phyloP scores from a whole-genome alignment of 2,888 invertebrate genomes.

The Dasypogon diadema region DNA sequence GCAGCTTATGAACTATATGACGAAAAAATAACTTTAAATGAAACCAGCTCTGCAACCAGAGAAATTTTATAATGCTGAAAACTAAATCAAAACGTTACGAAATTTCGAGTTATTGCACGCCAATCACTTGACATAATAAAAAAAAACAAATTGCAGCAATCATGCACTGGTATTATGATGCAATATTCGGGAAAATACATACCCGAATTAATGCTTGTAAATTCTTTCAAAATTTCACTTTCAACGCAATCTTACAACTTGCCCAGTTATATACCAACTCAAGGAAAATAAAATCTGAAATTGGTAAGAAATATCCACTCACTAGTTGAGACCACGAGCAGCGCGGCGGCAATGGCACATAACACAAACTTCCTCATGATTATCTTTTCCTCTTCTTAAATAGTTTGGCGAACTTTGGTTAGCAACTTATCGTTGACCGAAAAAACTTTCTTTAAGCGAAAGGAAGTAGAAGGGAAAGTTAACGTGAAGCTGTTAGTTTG shows the following conservation, averaged over 20 bases:
- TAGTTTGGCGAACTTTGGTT: slow-evolving; percentile 1
- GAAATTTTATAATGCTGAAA: not conserved
- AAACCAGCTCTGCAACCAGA: not conserved
- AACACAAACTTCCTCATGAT: slow-evolving; percentile 66
- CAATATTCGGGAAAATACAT: not conserved
- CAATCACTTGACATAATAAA: slow-evolving; percentile 16
- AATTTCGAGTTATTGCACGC: too few species aligned
- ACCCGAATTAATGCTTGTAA: not conserved
- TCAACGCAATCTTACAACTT: slow-evolving; percentile 1
- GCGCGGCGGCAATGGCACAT: slow-evolving; percentile 65
- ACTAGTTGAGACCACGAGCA: slow-evolving; percentile 66
- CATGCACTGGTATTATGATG: not conserved
- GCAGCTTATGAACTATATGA: not conserved
- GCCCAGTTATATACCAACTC: not conserved
- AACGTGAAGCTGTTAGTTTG: slow-evolving; percentile 18
- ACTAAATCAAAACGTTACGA: not conserved
- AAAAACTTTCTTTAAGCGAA: slow-evolving; percentile 30
- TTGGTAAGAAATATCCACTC: slow-evolving; percentile 61
- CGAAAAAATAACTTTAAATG: slow-evolving; percentile 3
- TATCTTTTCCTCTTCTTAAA: slow-evolving; percentile 54
- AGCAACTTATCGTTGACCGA: slow-evolving; percentile 9
- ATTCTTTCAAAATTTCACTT: slow-evolving; percentile 28
- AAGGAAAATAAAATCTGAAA: not conserved
- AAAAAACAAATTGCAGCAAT: slow-evolving; percentile 1
- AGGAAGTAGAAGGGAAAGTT: slow-evolving; percentile 45